Evolutionary conservation across 2,888 invertebrate species (phyloP).

Genomic region (Ceriagrion tenellum): DNA sequence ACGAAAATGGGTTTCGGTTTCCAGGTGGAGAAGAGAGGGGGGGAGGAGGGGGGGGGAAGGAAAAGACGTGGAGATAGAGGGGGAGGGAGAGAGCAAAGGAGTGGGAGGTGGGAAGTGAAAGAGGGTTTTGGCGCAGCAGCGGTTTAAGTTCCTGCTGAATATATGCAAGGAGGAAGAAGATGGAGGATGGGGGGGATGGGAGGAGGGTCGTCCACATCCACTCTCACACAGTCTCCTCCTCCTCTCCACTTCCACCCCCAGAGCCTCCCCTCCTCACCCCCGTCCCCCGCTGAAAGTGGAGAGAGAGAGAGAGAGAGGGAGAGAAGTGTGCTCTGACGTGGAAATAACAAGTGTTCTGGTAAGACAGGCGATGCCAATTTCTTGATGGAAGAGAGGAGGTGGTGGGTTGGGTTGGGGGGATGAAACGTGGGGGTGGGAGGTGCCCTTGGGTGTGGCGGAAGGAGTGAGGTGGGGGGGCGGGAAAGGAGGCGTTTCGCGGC

Average conservation of each 20-base stretch:
- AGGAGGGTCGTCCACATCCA: too few relatives aligned
- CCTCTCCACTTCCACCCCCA: too few relatives aligned
- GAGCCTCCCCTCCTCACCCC: too few relatives aligned
- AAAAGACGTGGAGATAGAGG: background rate
- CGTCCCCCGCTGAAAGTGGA: too few relatives aligned
- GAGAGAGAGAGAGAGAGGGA: too few relatives aligned
- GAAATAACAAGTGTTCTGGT: conserved; percentile 59
- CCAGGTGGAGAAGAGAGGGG: background rate
- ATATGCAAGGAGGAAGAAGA: too few relatives aligned
- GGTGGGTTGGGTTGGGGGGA: background rate
- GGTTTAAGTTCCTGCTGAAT: background rate
- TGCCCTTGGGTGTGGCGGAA: background rate
- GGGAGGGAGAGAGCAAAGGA: too few relatives aligned
- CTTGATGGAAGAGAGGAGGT: conserved; percentile 33
- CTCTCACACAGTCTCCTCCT: too few relatives aligned
- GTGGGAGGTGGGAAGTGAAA: too few relatives aligned
- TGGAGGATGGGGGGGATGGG: too few relatives aligned
- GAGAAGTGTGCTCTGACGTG: background rate
- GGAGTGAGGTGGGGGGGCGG: background rate
- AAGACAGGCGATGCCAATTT: conserved; percentile 45
- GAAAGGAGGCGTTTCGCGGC: background rate
- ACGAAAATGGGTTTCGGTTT: background rate
- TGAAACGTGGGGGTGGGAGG: background rate
- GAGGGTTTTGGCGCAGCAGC: background rate
- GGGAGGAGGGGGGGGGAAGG: background rate